Conservation (phyloP, 2,113 vertebrate genomes). For the Sebastes schlegelii region DNA sequence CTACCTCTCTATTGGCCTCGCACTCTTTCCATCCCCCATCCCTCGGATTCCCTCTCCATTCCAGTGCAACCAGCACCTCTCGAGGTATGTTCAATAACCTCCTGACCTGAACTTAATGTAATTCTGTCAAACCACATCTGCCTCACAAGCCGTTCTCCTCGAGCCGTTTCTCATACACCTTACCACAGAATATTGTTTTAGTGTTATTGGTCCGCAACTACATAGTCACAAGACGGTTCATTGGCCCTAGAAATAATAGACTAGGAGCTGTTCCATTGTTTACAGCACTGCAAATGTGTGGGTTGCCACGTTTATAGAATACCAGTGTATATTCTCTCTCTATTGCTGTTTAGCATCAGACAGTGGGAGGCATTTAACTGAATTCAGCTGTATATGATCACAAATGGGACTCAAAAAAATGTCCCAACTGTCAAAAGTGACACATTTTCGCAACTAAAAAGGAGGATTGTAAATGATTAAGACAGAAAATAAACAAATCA, state of each 20-base stretch:
- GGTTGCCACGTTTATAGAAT: not conserved
- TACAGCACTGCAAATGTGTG: not conserved
- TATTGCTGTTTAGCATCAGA: not conserved
- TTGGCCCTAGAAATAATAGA: constrained; percentile 12
- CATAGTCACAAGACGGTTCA: not conserved
- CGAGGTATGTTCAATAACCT: constrained; percentile 42
- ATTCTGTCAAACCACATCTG: constrained; percentile 49
- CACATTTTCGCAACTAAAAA: not conserved
- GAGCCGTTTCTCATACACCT: constrained; percentile 6
- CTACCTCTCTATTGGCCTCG: not conserved
- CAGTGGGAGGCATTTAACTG: not conserved
- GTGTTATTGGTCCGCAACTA: not conserved
- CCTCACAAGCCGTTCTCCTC: constrained; percentile 6
- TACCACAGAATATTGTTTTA: constrained; percentile 1
- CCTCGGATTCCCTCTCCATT: constrained; percentile 1
- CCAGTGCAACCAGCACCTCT: constrained; percentile 19
- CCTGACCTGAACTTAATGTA: constrained; percentile 52
- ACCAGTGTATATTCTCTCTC: not conserved
- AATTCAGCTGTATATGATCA: too few relatives aligned
- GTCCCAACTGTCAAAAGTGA: not conserved
- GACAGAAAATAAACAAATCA: not conserved
- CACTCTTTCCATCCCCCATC: not conserved
- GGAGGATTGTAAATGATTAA: too few relatives aligned
- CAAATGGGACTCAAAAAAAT: not conserved
- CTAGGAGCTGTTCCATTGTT: not conserved